phyloP scores from a whole-genome alignment of 2,797 vertebrate genomes.

The Sardinella longiceps region DNA sequence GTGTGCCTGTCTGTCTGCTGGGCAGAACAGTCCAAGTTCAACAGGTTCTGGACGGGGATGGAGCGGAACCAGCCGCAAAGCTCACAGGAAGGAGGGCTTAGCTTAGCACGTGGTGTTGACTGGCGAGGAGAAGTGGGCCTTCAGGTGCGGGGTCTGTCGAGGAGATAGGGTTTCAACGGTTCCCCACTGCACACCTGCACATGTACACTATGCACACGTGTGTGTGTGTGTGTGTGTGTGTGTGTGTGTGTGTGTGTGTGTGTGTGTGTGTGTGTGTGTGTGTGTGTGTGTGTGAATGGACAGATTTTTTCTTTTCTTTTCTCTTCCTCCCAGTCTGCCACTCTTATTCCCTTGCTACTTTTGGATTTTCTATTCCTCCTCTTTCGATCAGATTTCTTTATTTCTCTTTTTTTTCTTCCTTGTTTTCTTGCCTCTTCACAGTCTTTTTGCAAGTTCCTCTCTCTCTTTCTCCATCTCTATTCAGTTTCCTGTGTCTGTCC shows the following conservation, averaged over 20 bases:
- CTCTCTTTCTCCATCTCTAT: not conserved
- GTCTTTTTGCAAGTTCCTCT: not conserved
- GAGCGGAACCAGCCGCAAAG: conserved; percentile 25
- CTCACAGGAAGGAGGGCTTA: conserved; percentile 17
- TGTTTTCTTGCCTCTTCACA: not conserved
- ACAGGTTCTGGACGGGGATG: conserved; percentile 31
- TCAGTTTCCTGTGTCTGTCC: conserved; percentile 13
- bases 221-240: not conserved
- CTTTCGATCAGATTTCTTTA: not conserved
- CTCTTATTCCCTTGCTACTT: conserved; percentile 21
- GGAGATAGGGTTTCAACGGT: conserved; percentile 36
- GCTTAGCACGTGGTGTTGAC: not conserved
- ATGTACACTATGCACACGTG: no score
- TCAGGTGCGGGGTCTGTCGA: conserved; percentile 27
- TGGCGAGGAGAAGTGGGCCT: not conserved
- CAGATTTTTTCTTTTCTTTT: conserved; percentile 16
- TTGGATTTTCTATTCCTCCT: not conserved
- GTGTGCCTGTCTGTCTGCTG: no score
- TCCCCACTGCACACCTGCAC: conserved; percentile 38
- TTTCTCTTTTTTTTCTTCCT: not conserved
- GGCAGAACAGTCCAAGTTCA: conserved; percentile 33
- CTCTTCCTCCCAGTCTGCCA: conserved; percentile 4
- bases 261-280: no score
- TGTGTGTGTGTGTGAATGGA: not conserved
- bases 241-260: no score